Conservation (phyloP, 1,140 invertebrate species). For the Danaus plexippus region DNA sequence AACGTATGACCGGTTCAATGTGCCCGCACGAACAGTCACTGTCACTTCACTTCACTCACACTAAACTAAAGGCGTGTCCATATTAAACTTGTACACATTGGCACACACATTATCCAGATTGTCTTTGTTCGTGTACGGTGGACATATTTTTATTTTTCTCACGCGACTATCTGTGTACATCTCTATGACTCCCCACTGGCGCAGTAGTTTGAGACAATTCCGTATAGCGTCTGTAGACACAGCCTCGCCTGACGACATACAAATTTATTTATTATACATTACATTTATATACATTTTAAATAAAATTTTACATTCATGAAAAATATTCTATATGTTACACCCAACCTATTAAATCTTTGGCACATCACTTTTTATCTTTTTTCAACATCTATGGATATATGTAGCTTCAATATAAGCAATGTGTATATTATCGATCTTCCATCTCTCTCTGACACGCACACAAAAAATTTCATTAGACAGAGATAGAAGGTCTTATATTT, state of each 20-base stretch:
- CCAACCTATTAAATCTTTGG: too few species aligned
- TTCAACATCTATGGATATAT: too few species aligned
- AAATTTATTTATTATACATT: background rate
- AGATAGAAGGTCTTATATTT: too few species aligned
- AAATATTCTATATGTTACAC: too few species aligned
- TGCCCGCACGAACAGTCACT: conserved; percentile 8
- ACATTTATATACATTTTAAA: too few species aligned
- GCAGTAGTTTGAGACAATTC: conserved; percentile 84
- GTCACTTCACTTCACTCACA: conserved; percentile 14
- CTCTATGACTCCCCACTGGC: conserved; percentile 84
- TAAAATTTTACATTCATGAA: too few species aligned
- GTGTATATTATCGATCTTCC: background rate
- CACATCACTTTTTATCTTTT: too few species aligned
- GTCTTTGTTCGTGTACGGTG: conserved; percentile 30
- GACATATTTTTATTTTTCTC: conserved; percentile 28
- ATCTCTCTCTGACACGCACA: too few species aligned
- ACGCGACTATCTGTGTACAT: conserved; percentile 73
- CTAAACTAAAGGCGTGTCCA: conserved; percentile 38
- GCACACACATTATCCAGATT: conserved; percentile 27
- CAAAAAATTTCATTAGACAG: too few species aligned
- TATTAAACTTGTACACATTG: conserved; percentile 44
- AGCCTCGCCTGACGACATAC: conserved; percentile 79
- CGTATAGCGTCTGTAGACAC: conserved; percentile 85
- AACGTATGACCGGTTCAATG: conserved; percentile 5
- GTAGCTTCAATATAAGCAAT: conserved; percentile 5